Conservation (phyloP, 2,888 invertebrate species). For the Heteromurus nitidus region DNA sequence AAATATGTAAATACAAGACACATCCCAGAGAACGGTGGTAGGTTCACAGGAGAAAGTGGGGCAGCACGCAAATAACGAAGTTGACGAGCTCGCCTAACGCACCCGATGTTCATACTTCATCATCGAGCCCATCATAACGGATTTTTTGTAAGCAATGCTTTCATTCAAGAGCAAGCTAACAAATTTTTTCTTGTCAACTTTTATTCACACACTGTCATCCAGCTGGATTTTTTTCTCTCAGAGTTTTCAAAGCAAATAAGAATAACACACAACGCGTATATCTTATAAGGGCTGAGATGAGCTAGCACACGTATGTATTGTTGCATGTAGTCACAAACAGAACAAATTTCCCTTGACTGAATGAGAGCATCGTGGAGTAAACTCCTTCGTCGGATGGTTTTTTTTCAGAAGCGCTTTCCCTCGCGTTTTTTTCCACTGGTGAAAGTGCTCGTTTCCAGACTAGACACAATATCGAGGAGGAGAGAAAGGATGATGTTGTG, state of each 20-base stretch:
- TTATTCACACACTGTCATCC: slow-evolving; percentile 2
- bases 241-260: slow-evolving; percentile 13
- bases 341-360: too few relatives aligned
- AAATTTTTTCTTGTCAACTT: slow-evolving; percentile 50
- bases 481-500: slow-evolving; percentile 39
- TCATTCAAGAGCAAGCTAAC: neutral
- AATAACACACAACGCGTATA: neutral
- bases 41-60: neutral
- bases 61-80: neutral
- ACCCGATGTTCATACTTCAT: neutral
- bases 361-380: neutral
- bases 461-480: neutral
- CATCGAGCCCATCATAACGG: neutral
- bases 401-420: too few relatives aligned
- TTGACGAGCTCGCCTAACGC: neutral
- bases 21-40: neutral
- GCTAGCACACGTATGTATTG: too few relatives aligned
- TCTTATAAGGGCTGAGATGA: neutral
- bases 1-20: too few relatives aligned
- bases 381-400: too few relatives aligned
- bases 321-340: too few relatives aligned
- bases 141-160: neutral
- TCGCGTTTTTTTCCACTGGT: too few relatives aligned
- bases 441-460: too few relatives aligned
- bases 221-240: neutral